These are phyloP conservation scores for Octonoba sinensis DNA, from an alignment of 2,888 invertebrate genomes.

Conservation along the genomic window DNA sequence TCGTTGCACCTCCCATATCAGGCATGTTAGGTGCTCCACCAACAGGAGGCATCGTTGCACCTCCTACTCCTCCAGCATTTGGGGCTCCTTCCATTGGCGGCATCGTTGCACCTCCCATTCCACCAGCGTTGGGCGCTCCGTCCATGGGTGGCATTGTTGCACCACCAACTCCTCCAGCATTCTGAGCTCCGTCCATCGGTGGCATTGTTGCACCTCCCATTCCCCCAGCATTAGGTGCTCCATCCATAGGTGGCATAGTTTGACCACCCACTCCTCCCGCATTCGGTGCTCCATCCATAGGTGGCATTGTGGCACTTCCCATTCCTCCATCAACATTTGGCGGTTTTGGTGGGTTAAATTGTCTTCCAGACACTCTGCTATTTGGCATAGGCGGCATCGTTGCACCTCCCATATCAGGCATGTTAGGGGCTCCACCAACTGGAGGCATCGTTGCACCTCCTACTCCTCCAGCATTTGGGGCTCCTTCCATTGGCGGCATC, in stretches of 20 bases:
- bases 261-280: background rate
- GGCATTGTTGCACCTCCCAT: slow-evolving; percentile 16
- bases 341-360: no score
- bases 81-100: background rate
- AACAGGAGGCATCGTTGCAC: background rate
- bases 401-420: background rate
- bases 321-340: no score
- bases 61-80: slow-evolving; percentile 10
- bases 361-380: background rate
- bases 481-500: background rate
- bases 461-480: background rate
- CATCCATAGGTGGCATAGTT: slow-evolving; percentile 14
- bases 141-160: no score
- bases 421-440: background rate
- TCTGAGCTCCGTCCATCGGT: background rate
- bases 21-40: no score
- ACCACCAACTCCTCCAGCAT: background rate
- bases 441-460: background rate
- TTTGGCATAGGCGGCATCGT: background rate
- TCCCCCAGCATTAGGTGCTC: background rate
- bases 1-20: no score
- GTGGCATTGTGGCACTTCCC: no score
- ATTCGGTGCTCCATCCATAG: no score
- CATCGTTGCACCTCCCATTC: no score
- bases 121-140: no score